A percentile compares a stretch with the other conserved stretches of the same genome.
Evolutionary conservation across 2,888 invertebrate genomes (phyloP).

Genomic region (Euclidia mi): DNA sequence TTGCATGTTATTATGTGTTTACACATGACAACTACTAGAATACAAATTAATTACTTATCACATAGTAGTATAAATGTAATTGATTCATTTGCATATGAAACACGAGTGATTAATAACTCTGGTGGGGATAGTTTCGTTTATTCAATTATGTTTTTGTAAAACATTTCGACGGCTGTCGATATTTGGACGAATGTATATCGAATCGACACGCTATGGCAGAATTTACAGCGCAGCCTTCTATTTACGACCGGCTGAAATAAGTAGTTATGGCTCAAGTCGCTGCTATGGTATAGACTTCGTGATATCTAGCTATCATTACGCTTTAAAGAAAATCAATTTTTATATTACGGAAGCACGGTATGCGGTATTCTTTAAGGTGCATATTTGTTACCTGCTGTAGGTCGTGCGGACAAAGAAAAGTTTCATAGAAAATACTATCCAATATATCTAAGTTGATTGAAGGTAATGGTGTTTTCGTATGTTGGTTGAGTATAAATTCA

Average conservation of each 20-base stretch:
- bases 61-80: conserved; percentile 8
- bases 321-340: conserved; percentile 13
- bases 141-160: conserved; percentile 9
- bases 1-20: not conserved
- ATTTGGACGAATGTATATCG: conserved; percentile 18
- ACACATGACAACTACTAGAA: conserved; percentile 1
- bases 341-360: conserved; percentile 21
- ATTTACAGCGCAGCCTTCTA: conserved; percentile 39
- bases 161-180: not conserved
- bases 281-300: conserved; percentile 19
- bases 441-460: too few relatives aligned
- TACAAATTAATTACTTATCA: conserved; percentile 1
- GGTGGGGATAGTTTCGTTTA: conserved; percentile 2
- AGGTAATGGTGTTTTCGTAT: too few relatives aligned
- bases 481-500: too few relatives aligned
- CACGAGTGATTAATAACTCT: conserved; percentile 11
- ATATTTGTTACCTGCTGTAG: not conserved
- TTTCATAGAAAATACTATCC: too few relatives aligned
- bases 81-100: conserved; percentile 20
- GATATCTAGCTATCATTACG: conserved; percentile 14
- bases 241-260: conserved; percentile 43
- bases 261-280: conserved; percentile 34
- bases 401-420: too few relatives aligned
- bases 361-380: too few relatives aligned
- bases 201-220: conserved; percentile 29